Evolutionary conservation across 2,888 invertebrate species (phyloP), one percentile per base, ranked within the genome.

Genomic region (Pristionchus mayeri): DNA sequence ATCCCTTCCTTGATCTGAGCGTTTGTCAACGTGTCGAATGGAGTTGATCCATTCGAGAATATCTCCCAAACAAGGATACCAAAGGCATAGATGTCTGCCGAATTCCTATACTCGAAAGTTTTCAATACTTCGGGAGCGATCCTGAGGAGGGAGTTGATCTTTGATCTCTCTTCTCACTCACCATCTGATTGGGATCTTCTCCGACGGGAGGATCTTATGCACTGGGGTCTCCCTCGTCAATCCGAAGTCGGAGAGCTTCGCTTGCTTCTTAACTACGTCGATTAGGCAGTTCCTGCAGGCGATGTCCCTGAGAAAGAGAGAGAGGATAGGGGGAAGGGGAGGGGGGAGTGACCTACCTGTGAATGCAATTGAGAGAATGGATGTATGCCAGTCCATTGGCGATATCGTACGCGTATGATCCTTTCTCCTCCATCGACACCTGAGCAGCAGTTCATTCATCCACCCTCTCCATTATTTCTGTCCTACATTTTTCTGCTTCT

Each of bases 1-100:
- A 76, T 27, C 16, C 76, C 76, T 27, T 76, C 76, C 76, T 76
- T 76, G 44, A 76, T 76, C 48, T 76, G 76, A 24, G 76, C 76
- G 34, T 76, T 76, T 9, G 40, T 76, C 76, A 76, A 48, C 1
- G 27, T 30, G 24, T 30, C 76, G n/a, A 48, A 76, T 11, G 76
- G 76, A 3, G n/a, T 76, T 27, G 76, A 24, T 9, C 48, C 76
- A 11, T 76, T 13, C 3, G 24, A 9, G 76, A 76, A 76, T 6
- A 76, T 44, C 24, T 76, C 76, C 76, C 76, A 76, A 6, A 76
- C 76, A n/a, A 76, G 44, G 24, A 76, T 76, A 3, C 24, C 76
- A 30, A n/a, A 76, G 6, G 76, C 44, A 24, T 76, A 76, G 48
- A 48, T 50, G 13, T 76, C 76, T 4, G 76, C 44, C 7, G 44